Evolutionary conservation across 2,888 invertebrate genomes (phyloP), one percentile per base, ranked within the genome.

Genomic region (Dascillus cervinus): DNA sequence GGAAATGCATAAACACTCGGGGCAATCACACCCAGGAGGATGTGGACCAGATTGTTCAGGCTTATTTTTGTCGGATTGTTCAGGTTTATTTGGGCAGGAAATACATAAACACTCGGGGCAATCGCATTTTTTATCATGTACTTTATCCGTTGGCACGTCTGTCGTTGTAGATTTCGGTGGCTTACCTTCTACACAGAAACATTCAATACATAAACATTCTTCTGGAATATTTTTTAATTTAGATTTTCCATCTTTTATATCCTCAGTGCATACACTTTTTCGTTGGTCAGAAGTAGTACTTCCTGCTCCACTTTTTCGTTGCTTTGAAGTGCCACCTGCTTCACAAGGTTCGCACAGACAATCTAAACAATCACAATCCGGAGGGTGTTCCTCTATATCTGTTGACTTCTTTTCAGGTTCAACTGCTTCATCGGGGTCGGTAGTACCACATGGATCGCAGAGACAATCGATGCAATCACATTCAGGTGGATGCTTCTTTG

Each of bases 391-490:
- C n/a, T n/a, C n/a, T n/a, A n/a, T n/a, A n/a, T n/a, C n/a, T n/a
- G n/a, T n/a, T n/a, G n/a, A n/a, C n/a, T n/a, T n/a, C n/a, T n/a
- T n/a, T n/a, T n/a, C n/a, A n/a, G n/a, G n/a, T n/a, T n/a, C n/a
- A n/a, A n/a, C n/a, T n/a, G n/a, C n/a, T n/a, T n/a, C 22, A 22
- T 5, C 22, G 11, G 22, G 8, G 2, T 22, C 11, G 22, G 11
- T 22, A 11, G 12, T n/a, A 3, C 21, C 29, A 11, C 33, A 26
- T 13, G 44, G 44, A 9, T 34, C 36, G 13, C 44, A 44, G 8
- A 43, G 24, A 14, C 45, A 46, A n/a, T 37, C 38, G 8, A 43
- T 21, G 17, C 45, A 46, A 10, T 41, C 39, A 24, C 45, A 46
- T 13, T 35, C 41, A 3, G 38, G 29, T 5, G 45, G 39, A 29